Base-by-base conservation (phyloP, 2,888 invertebrate genomes). In the Agrochola macilenta region DNA sequence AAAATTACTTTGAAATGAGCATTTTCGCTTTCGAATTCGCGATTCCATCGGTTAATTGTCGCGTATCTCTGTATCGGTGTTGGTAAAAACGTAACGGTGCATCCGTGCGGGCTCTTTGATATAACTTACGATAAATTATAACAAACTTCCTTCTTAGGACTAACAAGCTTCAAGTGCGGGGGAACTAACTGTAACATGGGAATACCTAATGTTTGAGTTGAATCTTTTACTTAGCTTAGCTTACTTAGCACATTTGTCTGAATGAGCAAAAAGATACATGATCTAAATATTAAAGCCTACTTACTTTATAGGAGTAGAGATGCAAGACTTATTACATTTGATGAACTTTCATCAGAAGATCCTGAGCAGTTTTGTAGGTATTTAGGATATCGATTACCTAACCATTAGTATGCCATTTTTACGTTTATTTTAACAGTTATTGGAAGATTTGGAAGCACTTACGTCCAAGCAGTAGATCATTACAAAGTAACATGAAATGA, bases 1-100 rank as follows among this genome's bases (percentile, higher is more conserved):
- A 94, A 95, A 95, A 94, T 95, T 94, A 87, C 92, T 81, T 89
- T 90, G 91, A 94, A 78, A 92, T 87, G 87, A 87, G 86, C 90
- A 87, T 93, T 94, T 94, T 94, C 92, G 90, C 91, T 94, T 94
- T 94, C 92, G 88, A 93, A 89, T 90, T 90, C 83, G 87, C 91
- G 95, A 95, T 95, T 87, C 83, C 82, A 95, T 95, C 94, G 84
- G 81, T 81, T 93, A 94, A 94, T 95, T 94, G 93, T 93, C 84
- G 86, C 89, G 65, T 94, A 93, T 94, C 93, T 90, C 87, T 85
- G 83, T 88, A 93, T 93, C 92, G 77, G 78, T 84, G 88, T 85
- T 88, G 89, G 82, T 86, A 94, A 96, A 96, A 96, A 96, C 91
- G 93, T 94, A 93, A 93, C 92, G 92, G 90, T 90, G 93, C 94